These are phyloP conservation scores for Apantesis nais DNA, from an alignment of 2,888 invertebrate species.

Conservation along the genomic window DNA sequence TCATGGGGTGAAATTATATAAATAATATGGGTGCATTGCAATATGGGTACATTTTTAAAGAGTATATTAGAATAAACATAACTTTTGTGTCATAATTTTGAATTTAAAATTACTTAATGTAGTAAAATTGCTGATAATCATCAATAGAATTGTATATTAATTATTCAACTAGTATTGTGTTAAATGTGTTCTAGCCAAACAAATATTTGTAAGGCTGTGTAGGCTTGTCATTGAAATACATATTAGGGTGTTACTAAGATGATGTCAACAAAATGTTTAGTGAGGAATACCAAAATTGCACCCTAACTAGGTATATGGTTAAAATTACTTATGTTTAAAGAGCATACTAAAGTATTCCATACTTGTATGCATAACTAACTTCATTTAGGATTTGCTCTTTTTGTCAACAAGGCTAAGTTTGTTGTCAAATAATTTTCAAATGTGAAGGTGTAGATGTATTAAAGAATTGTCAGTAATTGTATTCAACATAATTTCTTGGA, in stretches of 20 bases:
- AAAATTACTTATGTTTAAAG: conserved; percentile 67
- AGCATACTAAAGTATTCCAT: conserved; percentile 64
- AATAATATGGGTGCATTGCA: conserved; percentile 72
- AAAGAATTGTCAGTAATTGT: conserved; percentile 75
- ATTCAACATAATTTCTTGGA: conserved; percentile 81
- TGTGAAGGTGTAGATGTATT: conserved; percentile 80
- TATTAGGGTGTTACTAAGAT: conserved; percentile 62
- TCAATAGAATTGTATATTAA: conserved; percentile 58
- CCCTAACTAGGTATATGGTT: conserved; percentile 65
- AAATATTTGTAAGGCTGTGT: conserved; percentile 57
- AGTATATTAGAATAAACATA: conserved; percentile 42
- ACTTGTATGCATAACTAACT: conserved; percentile 69
- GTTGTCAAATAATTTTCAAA: conserved; percentile 77
- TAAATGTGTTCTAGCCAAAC: conserved; percentile 50
- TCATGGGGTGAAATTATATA: conserved; percentile 49
- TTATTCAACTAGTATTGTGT: conserved; percentile 67
- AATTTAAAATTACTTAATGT: conserved; percentile 51
- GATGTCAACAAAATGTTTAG: conserved; percentile 61
- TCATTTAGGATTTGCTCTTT: conserved; percentile 71
- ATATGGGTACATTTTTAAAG: conserved; percentile 58
- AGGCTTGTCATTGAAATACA: conserved; percentile 58
- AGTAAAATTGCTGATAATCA: conserved; percentile 52
- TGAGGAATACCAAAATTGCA: conserved; percentile 66
- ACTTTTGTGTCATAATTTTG: conserved; percentile 47
- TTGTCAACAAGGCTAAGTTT: conserved; percentile 73